A percentile compares a stretch with the other conserved stretches of the same genome.
Evolutionary conservation across 2,113 vertebrate genomes (phyloP).

Genomic region (Petrocephalus zakoni): DNA sequence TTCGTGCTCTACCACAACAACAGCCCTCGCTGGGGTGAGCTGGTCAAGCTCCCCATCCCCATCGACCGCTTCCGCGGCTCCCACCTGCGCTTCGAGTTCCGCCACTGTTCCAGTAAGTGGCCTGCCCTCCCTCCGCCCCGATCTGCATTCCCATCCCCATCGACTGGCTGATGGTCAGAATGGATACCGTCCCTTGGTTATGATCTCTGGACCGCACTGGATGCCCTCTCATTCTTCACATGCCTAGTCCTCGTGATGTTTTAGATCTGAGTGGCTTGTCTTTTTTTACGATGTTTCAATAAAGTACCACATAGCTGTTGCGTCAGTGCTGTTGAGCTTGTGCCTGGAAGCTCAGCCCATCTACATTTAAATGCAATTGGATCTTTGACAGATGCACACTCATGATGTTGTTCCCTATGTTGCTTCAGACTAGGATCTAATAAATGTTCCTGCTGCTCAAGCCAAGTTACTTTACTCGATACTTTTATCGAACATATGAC

Average conservation of each 20-base stretch:
- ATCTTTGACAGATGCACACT: background rate
- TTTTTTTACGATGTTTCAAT: background rate
- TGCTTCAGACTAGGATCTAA: background rate
- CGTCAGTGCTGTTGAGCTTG: background rate
- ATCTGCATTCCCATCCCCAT: background rate
- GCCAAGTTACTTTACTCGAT: background rate
- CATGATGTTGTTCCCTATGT: background rate
- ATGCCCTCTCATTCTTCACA: background rate
- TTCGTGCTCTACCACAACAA: constrained; percentile 97
- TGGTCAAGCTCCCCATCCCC: constrained; percentile 89
- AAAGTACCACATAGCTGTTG: background rate
- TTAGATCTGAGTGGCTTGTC: background rate
- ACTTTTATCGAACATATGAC: background rate
- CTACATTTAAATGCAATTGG: background rate
- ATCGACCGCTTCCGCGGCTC: constrained; percentile 92
- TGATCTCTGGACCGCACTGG: background rate
- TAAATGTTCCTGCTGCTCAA: background rate
- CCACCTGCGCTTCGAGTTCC: constrained; percentile 97
- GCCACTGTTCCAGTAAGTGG: constrained; percentile 94
- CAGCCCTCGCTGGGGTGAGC: constrained; percentile 93
- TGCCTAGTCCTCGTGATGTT: background rate
- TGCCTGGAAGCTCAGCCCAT: background rate
- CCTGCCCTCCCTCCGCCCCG: background rate
- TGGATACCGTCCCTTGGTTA: background rate
- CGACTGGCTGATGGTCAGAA: background rate